Conservation (phyloP, 1,140 invertebrate genomes). For the Andrena cerasifolii region DNA sequence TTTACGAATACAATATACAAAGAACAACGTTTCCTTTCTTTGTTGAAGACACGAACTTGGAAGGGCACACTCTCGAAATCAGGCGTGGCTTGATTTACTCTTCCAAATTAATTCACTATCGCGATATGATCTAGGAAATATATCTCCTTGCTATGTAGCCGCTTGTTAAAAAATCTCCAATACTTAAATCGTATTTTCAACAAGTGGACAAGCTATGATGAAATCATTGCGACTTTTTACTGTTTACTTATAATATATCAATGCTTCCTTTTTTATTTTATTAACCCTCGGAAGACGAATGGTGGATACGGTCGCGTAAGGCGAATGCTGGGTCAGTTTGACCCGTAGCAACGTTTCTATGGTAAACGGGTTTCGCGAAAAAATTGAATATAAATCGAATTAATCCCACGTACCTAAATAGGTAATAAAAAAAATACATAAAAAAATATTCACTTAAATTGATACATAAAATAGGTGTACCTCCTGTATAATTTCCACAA, state of each 20-base stretch:
- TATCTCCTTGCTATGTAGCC: neutral
- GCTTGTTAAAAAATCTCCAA: neutral
- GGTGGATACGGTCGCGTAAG: too few species aligned
- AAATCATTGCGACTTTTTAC: constrained; percentile 25
- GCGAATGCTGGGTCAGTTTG: too few species aligned
- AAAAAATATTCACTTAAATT: too few species aligned
- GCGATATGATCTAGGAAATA: constrained; percentile 7
- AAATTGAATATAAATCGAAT: too few species aligned
- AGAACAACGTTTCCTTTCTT: constrained; percentile 1
- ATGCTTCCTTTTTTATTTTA: neutral
- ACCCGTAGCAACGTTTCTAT: too few species aligned
- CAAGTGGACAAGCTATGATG: constrained; percentile 9
- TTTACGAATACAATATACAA: constrained; percentile 14
- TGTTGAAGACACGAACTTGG: neutral
- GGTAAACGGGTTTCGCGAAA: too few species aligned
- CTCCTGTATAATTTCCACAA: too few species aligned
- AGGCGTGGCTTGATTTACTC: neutral
- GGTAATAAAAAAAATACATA: too few species aligned
- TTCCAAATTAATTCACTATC: neutral
- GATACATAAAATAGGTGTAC: too few species aligned
- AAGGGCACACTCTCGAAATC: neutral
- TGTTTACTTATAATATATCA: constrained; percentile 18
- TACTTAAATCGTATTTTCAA: neutral
- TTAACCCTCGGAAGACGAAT: too few species aligned
- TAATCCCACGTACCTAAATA: too few species aligned